These are phyloP conservation scores for Syrista parreyssii DNA, from an alignment of 2,888 invertebrate species.

Conservation along the genomic window DNA sequence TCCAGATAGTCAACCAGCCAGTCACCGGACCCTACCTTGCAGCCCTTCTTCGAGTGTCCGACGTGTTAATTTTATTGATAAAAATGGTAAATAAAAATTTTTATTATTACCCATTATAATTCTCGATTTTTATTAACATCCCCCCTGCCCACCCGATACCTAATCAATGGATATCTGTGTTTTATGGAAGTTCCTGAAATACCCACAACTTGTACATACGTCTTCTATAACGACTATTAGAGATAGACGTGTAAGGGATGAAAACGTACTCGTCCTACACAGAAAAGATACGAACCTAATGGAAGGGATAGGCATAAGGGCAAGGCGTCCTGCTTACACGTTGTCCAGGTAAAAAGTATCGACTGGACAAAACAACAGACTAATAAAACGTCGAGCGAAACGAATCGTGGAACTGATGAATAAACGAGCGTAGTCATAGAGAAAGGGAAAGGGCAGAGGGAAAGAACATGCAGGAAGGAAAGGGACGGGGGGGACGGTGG, in stretches of 20 bases:
- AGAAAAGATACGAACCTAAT: background rate
- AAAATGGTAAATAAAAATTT: constrained; percentile 49
- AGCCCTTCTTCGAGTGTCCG: constrained; percentile 33
- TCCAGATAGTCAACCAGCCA: background rate
- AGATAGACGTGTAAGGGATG: background rate
- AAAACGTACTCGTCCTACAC: background rate
- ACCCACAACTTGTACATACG: too few species aligned
- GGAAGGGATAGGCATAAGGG: background rate
- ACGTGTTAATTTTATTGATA: constrained; percentile 57
- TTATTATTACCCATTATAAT: constrained; percentile 31
- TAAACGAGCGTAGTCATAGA: background rate
- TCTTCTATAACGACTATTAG: background rate
- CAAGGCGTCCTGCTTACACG: background rate
- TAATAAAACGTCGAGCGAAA: background rate
- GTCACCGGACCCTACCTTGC: background rate
- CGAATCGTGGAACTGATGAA: background rate
- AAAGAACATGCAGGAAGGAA: background rate
- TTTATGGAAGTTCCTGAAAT: background rate
- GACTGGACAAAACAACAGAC: background rate
- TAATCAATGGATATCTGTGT: background rate
- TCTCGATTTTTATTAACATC: background rate
- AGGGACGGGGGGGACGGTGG: background rate
- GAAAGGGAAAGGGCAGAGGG: background rate
- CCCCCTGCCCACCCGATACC: background rate
- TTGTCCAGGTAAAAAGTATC: background rate